Conservation (phyloP, 2,888 invertebrate species). For the Ptilodon capucinus region DNA sequence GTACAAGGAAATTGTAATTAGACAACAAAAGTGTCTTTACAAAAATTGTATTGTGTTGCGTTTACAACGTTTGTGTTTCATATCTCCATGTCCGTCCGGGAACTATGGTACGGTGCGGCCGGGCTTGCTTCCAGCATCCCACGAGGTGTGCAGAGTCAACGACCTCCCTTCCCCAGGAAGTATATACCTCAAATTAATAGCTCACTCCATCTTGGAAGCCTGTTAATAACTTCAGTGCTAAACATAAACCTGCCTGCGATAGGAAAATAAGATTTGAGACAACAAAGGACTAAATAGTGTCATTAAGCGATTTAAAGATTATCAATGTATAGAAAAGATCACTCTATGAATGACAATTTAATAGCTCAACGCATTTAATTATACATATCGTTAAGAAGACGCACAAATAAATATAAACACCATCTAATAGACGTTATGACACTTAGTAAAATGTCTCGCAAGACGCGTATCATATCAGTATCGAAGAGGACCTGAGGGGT, state of each 20-base stretch:
- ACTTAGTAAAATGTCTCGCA: conserved; percentile 37
- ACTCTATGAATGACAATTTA: conserved; percentile 6
- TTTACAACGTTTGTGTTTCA: conserved; percentile 21
- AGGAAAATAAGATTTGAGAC: background rate
- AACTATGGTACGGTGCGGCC: conserved; percentile 47
- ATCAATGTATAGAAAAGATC: background rate
- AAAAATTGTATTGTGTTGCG: background rate
- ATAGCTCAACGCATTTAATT: conserved; percentile 11
- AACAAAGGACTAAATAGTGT: background rate
- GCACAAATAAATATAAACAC: conserved; percentile 23
- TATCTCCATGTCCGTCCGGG: conserved; percentile 42
- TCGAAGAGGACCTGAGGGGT: conserved; percentile 37
- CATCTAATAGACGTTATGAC: conserved; percentile 21
- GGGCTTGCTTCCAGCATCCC: conserved; percentile 58
- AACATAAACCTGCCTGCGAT: conserved; percentile 15
- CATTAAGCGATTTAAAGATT: background rate
- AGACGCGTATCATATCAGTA: conserved; percentile 38
- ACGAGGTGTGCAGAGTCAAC: conserved; percentile 63
- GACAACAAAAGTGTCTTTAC: background rate
- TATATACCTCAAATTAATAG: conserved; percentile 67
- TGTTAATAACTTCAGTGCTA: conserved; percentile 27
- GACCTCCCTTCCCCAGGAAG: conserved; percentile 63
- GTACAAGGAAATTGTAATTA: background rate
- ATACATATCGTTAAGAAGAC: conserved; percentile 25
- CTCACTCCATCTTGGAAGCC: conserved; percentile 39